Base-by-base conservation (phyloP, 2,888 invertebrate species). In the Muschampia plurimacula region DNA sequence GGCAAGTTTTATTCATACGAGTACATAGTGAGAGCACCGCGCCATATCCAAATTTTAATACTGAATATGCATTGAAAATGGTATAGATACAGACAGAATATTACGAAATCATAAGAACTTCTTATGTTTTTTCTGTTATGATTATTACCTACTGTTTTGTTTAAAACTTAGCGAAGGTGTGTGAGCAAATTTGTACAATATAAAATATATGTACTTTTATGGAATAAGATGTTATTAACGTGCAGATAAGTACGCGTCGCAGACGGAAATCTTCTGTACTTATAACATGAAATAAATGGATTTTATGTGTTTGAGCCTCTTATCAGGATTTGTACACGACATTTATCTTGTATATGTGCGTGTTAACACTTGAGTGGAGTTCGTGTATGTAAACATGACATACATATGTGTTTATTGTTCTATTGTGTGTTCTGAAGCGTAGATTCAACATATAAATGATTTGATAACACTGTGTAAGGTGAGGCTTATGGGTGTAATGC, bases 281-380 rank as follows among this genome's bases (percentile, higher is more conserved):
- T 15, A 22, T 55, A 15, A n/a, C 65, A 7, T 8, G 13, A 39
- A 36, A 15, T 62, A 41, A 62, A 15, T 62, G n/a, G 62, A 36
- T 62, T 36, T 15, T 15, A 41, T 8, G 15, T 39, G 62, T 39
- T 39, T 10, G 55, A 22, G 55, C 22, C 22, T 22, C 22, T 1
- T 55, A 55, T 55, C 55, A 55, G 55, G 55, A 55, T 55, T 22
- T 55, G 55, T 69, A 67, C 22, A 44, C 69, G 69, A 57, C 63
- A 57, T 65, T 55, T 68, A 74, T 75, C 65, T 60, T 66, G 55
- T 49, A 71, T 74, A 52, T 65, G 60, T 57, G 55, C 63, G 59
- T 52, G 72, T 67, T 74, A 46, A 76, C 76, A 75, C 72, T 73
- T 74, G 55, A 69, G 71, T 65, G 73, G 65, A 63, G 72, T 69